Evolutionary conservation across 2,113 vertebrate genomes (phyloP).

Genomic region (Donacobius atricapilla): DNA sequence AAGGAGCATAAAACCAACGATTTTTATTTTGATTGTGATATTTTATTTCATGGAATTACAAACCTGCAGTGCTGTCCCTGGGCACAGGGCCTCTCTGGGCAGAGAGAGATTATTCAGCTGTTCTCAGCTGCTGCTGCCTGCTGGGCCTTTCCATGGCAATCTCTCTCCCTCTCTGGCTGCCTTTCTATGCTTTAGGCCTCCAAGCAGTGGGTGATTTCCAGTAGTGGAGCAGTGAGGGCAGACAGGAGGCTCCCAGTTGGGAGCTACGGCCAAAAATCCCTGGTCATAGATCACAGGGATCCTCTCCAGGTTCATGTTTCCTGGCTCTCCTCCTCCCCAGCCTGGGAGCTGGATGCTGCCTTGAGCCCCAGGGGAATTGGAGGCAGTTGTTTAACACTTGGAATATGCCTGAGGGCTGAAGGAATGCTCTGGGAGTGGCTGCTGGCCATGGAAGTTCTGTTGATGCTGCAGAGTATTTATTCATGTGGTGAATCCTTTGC

Average conservation of each 20-base stretch:
- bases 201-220: not conserved
- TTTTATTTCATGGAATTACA: not conserved
- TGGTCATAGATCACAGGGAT: fast-evolving
- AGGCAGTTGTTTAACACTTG: not conserved
- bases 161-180: not conserved
- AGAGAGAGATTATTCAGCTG: not conserved
- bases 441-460: not conserved
- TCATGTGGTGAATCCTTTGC: not conserved
- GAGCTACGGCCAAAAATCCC: not conserved
- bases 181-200: not conserved
- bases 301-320: not conserved
- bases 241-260: not conserved
- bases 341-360: not conserved
- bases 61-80: not conserved
- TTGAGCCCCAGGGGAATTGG: not conserved
- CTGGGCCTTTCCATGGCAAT: not conserved
- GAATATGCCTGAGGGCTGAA: not conserved
- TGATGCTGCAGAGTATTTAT: not conserved
- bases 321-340: not conserved
- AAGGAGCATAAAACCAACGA: not conserved
- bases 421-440: not conserved
- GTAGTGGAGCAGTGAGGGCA: not conserved
- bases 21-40: not conserved
- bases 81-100: not conserved
- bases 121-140: not conserved